Percentiles rank a stretch among this genome's conserved stretches.
Conservation (phyloP, 1,140 invertebrate genomes). For the Drosophila nigromelanica region DNA sequence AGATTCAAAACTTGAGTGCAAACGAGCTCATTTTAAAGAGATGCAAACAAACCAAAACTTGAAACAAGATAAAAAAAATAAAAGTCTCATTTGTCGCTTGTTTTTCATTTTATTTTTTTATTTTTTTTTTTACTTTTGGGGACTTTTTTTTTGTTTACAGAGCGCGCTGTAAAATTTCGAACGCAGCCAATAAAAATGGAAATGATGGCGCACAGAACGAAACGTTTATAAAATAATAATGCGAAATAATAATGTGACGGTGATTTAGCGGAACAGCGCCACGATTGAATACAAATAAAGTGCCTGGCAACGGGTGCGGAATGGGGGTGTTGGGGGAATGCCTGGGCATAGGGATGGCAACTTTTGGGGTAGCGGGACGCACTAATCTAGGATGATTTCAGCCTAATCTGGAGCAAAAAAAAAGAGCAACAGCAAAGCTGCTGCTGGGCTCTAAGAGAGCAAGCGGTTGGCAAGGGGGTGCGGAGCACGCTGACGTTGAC, state of each 20-base stretch:
- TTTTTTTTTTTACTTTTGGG: constrained; percentile 8
- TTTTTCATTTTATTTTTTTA: not conserved
- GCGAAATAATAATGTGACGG: constrained; percentile 82
- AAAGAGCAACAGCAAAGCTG: constrained; percentile 34
- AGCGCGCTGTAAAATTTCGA: constrained; percentile 63
- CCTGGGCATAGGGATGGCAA: not conserved
- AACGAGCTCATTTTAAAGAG: constrained; percentile 73
- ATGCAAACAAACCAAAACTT: constrained; percentile 24
- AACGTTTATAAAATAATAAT: constrained; percentile 84
- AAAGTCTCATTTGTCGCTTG: constrained; percentile 32
- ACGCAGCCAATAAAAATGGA: constrained; percentile 83
- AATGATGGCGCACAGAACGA: constrained; percentile 68
- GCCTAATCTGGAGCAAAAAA: constrained; percentile 76
- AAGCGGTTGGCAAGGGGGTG: not conserved
- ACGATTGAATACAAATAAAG: constrained; percentile 83
- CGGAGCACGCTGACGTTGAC: constrained; percentile 10
- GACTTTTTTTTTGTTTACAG: constrained; percentile 32
- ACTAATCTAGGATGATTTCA: constrained; percentile 81
- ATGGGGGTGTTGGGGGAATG: constrained; percentile 4
- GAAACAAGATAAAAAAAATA: constrained; percentile 4
- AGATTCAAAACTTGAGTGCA: constrained; percentile 51
- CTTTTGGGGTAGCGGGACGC: constrained; percentile 29
- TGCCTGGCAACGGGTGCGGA: constrained; percentile 27
- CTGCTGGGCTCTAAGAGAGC: constrained; percentile 15
- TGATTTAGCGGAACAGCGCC: constrained; percentile 82